Percentiles rank a stretch among this genome's conserved stretches.
Evolutionary conservation across 2,888 invertebrate genomes (phyloP).

Genomic region (Cantharis rufa): DNA sequence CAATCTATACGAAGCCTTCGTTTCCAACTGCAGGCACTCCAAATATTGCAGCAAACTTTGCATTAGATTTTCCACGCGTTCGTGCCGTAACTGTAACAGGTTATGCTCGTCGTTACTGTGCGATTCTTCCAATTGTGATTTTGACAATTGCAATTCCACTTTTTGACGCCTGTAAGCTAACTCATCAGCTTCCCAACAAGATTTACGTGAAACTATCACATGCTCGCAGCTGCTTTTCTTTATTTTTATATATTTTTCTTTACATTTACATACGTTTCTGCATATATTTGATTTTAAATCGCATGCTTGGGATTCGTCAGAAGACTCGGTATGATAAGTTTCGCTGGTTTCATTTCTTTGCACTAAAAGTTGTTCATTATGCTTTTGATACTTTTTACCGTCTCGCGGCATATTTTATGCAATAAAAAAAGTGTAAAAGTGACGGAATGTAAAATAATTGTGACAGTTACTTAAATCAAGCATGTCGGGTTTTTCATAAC

Average conservation of each 20-base stretch:
- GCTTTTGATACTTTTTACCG: not conserved
- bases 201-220: slow-evolving; percentile 15
- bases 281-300: not conserved
- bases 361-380: not conserved
- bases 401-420: not conserved
- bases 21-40: slow-evolving; percentile 34
- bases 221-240: slow-evolving; percentile 21
- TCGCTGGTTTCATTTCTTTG: not conserved
- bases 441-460: not conserved
- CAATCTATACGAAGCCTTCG: slow-evolving; percentile 24
- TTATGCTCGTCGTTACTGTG: slow-evolving; percentile 21
- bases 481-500: not conserved
- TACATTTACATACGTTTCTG: slow-evolving; percentile 12
- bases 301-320: not conserved
- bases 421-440: not conserved
- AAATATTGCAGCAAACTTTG: slow-evolving; percentile 29
- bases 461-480: not conserved
- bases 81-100: slow-evolving; percentile 23
- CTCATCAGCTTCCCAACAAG: slow-evolving; percentile 25
- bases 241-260: slow-evolving; percentile 23
- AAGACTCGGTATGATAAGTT: not conserved
- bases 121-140: slow-evolving; percentile 31
- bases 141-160: slow-evolving; percentile 30
- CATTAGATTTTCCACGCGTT: slow-evolving; percentile 22
- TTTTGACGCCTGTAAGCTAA: slow-evolving; percentile 24